Percentiles rank a stretch among this genome's conserved stretches.
These are phyloP conservation scores for Synchiropus splendidus DNA, from an alignment of 2,113 vertebrate species.

Conservation along the genomic window DNA sequence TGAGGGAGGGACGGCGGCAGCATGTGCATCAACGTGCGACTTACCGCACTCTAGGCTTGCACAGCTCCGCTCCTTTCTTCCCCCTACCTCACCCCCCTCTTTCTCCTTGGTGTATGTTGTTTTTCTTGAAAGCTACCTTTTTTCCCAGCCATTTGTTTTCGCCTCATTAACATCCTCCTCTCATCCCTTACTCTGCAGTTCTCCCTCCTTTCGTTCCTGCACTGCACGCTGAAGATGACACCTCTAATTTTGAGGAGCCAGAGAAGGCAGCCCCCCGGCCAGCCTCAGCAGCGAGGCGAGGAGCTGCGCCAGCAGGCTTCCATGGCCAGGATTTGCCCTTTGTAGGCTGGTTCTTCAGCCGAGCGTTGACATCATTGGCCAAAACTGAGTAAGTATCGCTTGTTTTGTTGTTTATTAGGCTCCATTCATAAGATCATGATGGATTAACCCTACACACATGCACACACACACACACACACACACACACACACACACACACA, in stretches of 20 bases:
- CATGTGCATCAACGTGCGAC: constrained; percentile 58
- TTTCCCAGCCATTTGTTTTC: constrained; percentile 13
- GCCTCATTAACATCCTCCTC: constrained; percentile 33
- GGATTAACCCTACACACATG: too few relatives aligned
- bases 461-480: constrained; percentile 4
- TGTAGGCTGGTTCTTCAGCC: constrained; percentile 96
- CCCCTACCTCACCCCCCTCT: constrained; percentile 41
- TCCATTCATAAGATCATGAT: too few relatives aligned
- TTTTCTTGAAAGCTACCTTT: constrained; percentile 24
- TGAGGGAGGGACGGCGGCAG: constrained; percentile 46
- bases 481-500: constrained; percentile 1
- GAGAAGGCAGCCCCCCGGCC: constrained; percentile 81
- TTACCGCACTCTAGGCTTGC: constrained; percentile 65
- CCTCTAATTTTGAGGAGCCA: constrained; percentile 98
- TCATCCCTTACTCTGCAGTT: constrained; percentile 68
- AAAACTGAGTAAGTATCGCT: constrained; percentile 88
- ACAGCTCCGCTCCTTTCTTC: constrained; percentile 35
- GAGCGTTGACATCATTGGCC: constrained; percentile 79
- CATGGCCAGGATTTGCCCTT: constrained; percentile 89
- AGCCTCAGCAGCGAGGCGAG: constrained; percentile 74
- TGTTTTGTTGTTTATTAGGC: background rate
- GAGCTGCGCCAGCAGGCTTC: constrained; percentile 82
- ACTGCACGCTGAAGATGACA: constrained; percentile 94
- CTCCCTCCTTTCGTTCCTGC: constrained; percentile 95
- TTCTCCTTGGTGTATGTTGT: constrained; percentile 41